A percentile compares a stretch with the other conserved stretches of the same genome.
These are phyloP conservation scores for Geococcyx californianus DNA, from an alignment of 2,113 vertebrate species.

Conservation along the genomic window DNA sequence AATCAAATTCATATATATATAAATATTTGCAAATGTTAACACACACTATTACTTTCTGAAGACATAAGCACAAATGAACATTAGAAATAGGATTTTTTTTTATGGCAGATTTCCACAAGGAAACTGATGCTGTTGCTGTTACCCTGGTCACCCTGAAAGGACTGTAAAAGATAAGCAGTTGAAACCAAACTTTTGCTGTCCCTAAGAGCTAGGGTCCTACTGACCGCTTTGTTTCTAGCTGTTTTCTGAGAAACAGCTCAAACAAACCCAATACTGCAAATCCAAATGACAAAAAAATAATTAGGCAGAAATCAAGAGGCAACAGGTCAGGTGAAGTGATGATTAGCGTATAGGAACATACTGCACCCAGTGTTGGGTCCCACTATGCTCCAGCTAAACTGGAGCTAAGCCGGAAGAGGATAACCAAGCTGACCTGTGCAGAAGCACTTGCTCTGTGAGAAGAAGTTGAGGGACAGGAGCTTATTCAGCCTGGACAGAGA, in stretches of 20 bases:
- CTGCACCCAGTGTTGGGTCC: accelerated
- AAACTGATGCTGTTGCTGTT: background rate
- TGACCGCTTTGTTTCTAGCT: background rate
- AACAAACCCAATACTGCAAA: background rate
- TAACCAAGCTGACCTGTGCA: background rate
- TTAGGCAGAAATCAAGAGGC: background rate
- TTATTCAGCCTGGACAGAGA: background rate
- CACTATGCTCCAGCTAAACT: background rate
- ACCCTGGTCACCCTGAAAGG: background rate
- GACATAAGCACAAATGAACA: background rate
- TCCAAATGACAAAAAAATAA: background rate
- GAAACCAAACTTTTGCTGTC: background rate
- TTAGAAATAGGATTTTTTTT: background rate
- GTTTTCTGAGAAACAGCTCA: background rate
- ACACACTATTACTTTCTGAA: background rate
- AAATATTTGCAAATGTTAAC: background rate
- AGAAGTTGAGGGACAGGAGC: background rate
- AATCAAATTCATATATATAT: background rate
- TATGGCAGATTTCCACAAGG: background rate
- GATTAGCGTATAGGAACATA: background rate
- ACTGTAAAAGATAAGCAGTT: background rate
- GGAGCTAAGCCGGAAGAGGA: background rate
- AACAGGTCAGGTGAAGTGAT: background rate
- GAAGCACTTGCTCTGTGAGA: accelerated
- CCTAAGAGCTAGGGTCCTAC: background rate